These are phyloP conservation scores for Ctena decussata DNA, from an alignment of 2,888 invertebrate species.

Conservation along the genomic window DNA sequence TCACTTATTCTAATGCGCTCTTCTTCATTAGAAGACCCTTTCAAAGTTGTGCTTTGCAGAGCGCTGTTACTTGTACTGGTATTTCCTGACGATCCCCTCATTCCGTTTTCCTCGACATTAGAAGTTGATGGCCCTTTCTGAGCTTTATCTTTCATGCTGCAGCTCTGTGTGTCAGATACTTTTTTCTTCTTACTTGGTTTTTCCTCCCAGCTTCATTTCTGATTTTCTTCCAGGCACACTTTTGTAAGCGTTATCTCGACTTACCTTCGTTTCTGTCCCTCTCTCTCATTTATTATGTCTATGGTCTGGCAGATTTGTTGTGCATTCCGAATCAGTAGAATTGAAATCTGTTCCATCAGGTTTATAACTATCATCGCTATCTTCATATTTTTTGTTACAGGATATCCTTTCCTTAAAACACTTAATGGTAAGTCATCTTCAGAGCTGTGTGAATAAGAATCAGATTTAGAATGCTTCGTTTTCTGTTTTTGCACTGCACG, in stretches of 20 bases:
- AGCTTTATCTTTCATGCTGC: background rate
- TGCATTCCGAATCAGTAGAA: background rate
- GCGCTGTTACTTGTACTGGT: background rate
- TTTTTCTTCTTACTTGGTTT: background rate
- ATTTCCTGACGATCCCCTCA: background rate
- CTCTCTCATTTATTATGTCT: background rate
- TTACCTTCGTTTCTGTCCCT: background rate
- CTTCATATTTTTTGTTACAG: background rate
- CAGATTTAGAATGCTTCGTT: background rate
- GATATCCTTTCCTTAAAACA: background rate
- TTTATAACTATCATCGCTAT: background rate
- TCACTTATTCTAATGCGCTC: background rate
- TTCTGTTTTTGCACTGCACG: background rate
- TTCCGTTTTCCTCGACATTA: background rate
- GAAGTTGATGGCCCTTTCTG: background rate
- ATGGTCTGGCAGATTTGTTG: background rate
- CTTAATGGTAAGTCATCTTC: constrained; percentile 3
- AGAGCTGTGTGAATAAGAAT: background rate
- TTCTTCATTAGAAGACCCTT: background rate
- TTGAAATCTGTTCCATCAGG: background rate
- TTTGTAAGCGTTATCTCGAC: background rate
- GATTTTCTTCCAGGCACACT: background rate
- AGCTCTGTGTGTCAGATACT: background rate
- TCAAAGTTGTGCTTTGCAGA: background rate
- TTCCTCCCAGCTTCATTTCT: background rate